Base-by-base conservation (phyloP, 2,888 invertebrate species). In the Embidobia sp. region DNA sequence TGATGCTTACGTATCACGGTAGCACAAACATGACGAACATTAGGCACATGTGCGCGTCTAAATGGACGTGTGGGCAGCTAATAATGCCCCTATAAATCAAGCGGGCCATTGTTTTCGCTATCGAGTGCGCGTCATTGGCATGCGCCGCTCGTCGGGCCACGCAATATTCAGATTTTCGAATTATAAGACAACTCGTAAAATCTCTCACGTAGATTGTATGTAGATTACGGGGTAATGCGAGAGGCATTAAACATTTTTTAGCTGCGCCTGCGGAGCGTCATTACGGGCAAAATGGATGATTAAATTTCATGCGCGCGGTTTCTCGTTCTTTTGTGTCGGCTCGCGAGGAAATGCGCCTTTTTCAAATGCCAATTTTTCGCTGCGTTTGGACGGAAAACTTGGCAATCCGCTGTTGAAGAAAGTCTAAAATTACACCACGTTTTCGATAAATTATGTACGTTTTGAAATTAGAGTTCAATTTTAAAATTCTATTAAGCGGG, bases 31-130 rank as follows among this genome's bases (percentile, higher is more conserved):
- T 53, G 74, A 69, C 48, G 70, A 66, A 72, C 64, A 74, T 76
- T 72, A 73, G 83, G 82, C 80, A 82, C 83, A 83, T 83, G 81
- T 79, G 82, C 79, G 80, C 81, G 81, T 82, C 80, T 76, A 80
- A 80, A 80, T 81, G 64, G 80, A 79, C 81, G 84, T 82, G 82
- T 83, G 82, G 85, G 81, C 74, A 78, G 85, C 78, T 82, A 83
- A 87, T 87, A 87, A 87, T 86, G 82, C 84, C 70, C 81, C 79
- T 82, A 83, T 88, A 88, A 88, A 87, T 88, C 87, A 88, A 77
- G 61, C 35, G 76, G 77, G 74, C 85, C 82, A 86, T 87, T 87
- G 87, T 87, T 84, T 86, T 83, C 82, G 75, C 78, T 81, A 82
- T 84, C 79, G 82, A 86, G 83, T 81, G 84, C 72, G 66, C 72